Percentiles rank a stretch among this genome's conserved stretches.
These are phyloP conservation scores for Silurus glanis DNA, from an alignment of 2,113 vertebrate genomes.

Conservation along the genomic window DNA sequence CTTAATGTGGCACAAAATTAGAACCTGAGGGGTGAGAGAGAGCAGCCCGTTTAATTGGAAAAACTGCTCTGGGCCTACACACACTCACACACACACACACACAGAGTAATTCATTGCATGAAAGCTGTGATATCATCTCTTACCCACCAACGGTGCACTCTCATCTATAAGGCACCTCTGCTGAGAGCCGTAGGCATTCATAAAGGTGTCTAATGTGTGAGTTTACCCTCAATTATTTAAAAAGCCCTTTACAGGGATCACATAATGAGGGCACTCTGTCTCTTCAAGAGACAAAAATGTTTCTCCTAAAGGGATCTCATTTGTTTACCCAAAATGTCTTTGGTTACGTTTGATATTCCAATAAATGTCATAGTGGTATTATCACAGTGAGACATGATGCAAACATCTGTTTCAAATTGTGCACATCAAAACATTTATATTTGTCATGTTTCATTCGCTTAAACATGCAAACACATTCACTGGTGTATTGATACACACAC, in stretches of 20 bases:
- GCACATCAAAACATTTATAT: conserved; percentile 56
- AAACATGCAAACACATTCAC: conserved; percentile 26
- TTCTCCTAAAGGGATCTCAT: conserved; percentile 71
- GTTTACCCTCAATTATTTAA: conserved; percentile 82
- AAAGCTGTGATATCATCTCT: conserved; percentile 74
- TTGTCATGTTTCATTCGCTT: conserved; percentile 45
- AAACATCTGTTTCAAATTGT: conserved; percentile 50
- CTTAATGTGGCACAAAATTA: conserved; percentile 84
- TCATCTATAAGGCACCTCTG: conserved; percentile 67
- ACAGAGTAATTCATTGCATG: conserved; percentile 56
- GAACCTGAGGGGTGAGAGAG: conserved; percentile 77
- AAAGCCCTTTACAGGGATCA: conserved; percentile 70
- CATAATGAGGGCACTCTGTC: conserved; percentile 67
- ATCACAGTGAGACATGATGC: conserved; percentile 39
- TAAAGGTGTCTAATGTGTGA: conserved; percentile 79
- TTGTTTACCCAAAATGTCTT: conserved; percentile 69
- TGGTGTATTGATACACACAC: not conserved
- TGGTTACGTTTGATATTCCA: conserved; percentile 69
- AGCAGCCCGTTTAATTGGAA: conserved; percentile 75
- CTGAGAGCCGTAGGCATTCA: conserved; percentile 70
- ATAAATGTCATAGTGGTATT: conserved; percentile 48
- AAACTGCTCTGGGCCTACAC: conserved; percentile 73
- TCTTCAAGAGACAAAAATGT: conserved; percentile 65
- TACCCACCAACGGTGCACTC: conserved; percentile 64
- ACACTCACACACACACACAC: conserved; percentile 33